Evolutionary conservation across 2,888 invertebrate species (phyloP).

Genomic region (Stenodera caucasica): DNA sequence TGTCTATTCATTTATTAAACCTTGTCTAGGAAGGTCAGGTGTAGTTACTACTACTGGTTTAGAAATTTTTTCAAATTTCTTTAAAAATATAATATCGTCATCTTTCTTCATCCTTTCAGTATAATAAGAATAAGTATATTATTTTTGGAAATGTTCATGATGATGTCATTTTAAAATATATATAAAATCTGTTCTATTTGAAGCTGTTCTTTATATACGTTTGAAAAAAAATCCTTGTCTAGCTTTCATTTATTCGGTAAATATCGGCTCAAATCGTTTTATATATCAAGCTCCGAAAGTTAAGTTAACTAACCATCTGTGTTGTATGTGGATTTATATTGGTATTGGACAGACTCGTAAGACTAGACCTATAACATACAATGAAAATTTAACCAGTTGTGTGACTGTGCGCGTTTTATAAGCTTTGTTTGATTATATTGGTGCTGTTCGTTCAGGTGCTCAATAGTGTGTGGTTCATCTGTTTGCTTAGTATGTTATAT

Average conservation of each 20-base stretch:
- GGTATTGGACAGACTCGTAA: slow-evolving; percentile 13
- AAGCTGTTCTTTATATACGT: neutral
- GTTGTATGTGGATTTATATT: slow-evolving; percentile 1
- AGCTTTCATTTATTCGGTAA: slow-evolving; percentile 25
- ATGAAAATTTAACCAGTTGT: slow-evolving; percentile 27
- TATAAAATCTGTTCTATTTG: slow-evolving; percentile 19
- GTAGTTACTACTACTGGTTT: neutral
- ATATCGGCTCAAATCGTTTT: slow-evolving; percentile 22
- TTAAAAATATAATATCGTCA: neutral
- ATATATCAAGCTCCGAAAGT: slow-evolving; percentile 17
- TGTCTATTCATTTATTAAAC: neutral
- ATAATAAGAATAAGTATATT: slow-evolving; percentile 16
- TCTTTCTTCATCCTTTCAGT: slow-evolving; percentile 10
- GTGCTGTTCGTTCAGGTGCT: slow-evolving; percentile 6
- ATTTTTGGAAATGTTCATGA: slow-evolving; percentile 26
- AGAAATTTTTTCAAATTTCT: neutral
- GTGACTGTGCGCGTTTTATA: slow-evolving; percentile 23
- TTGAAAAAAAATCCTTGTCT: slow-evolving; percentile 9
- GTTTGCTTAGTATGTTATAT: slow-evolving; percentile 18
- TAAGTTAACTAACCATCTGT: slow-evolving; percentile 21
- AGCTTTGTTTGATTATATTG: neutral
- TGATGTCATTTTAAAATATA: slow-evolving; percentile 26
- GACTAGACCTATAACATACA: slow-evolving; percentile 18
- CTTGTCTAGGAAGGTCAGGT: neutral
- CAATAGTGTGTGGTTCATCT: slow-evolving; percentile 15